These are phyloP conservation scores for Phenacoccus solenopsis DNA, from an alignment of 1,140 invertebrate genomes.

Conservation along the genomic window DNA sequence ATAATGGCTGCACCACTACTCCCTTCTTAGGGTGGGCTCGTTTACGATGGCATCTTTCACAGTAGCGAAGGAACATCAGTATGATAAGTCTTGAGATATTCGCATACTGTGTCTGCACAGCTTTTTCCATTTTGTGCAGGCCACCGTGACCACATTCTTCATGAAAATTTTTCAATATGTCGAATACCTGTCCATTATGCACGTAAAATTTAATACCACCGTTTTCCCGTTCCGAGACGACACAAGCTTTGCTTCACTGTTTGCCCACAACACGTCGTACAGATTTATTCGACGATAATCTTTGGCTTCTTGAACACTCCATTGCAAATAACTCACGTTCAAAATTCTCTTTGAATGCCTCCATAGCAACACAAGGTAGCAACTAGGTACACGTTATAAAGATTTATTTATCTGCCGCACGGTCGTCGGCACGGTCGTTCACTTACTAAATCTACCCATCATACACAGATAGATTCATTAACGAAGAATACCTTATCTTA, in stretches of 20 bases:
- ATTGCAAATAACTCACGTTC: no score
- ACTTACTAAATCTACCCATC: no score
- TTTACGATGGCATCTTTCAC: constrained; percentile 20
- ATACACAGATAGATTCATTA: no score
- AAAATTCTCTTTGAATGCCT: no score
- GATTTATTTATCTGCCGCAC: no score
- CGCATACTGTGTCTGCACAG: not conserved
- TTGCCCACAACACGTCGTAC: constrained; percentile 7
- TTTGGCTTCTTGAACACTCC: no score
- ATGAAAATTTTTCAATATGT: not conserved
- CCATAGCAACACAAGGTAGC: no score
- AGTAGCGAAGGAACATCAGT: not conserved
- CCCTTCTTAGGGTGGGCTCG: constrained; percentile 26
- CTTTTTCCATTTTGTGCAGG: not conserved
- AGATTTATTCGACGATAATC: constrained; percentile 6
- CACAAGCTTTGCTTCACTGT: constrained; percentile 18
- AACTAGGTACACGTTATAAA: no score
- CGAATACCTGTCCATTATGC: constrained; percentile 21
- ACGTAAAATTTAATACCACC: constrained; percentile 13
- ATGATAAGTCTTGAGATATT: constrained; percentile 4
- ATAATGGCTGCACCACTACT: constrained; percentile 30
- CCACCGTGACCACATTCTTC: not conserved
- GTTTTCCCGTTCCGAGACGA: not conserved
- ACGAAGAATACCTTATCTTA: no score
- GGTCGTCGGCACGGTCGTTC: no score